Conservation (phyloP, 2,888 invertebrate genomes). For the Xanthia togata region DNA sequence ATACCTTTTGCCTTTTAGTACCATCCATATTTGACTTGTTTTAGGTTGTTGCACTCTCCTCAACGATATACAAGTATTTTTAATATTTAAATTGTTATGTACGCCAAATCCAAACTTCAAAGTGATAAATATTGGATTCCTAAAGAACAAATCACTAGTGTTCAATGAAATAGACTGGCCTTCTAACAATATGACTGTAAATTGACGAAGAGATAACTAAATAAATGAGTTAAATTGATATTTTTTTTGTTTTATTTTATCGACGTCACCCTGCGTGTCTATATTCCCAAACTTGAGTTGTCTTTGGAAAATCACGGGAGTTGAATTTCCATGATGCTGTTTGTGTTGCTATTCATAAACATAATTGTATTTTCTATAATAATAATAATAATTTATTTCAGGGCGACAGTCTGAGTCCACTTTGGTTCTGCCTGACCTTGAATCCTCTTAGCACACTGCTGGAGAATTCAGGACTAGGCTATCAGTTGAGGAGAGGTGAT, state of each 20-base stretch:
- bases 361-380: not conserved
- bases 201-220: conserved; percentile 42
- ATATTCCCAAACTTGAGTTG: not conserved
- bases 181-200: conserved; percentile 17
- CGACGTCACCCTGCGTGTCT: not conserved
- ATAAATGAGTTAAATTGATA: conserved; percentile 53
- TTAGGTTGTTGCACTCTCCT: conserved; percentile 2
- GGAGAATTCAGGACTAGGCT: too few relatives aligned
- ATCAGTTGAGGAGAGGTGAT: too few relatives aligned
- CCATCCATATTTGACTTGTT: not conserved
- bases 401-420: too few relatives aligned
- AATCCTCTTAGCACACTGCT: too few relatives aligned
- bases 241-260: conserved; percentile 4
- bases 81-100: conserved; percentile 18
- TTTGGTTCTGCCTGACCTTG: too few relatives aligned
- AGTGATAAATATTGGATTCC: conserved; percentile 6
- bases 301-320: not conserved
- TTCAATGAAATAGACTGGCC: conserved; percentile 45
- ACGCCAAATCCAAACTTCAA: conserved; percentile 11
- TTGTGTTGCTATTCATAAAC: not conserved
- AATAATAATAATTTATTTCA: too few relatives aligned
- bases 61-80: not conserved
- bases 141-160: conserved; percentile 47
- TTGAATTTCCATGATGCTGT: not conserved
- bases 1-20: not conserved